Base-by-base conservation (phyloP, 92 coral and sea anemone species). In the Hydrozoanthus gracilis region DNA sequence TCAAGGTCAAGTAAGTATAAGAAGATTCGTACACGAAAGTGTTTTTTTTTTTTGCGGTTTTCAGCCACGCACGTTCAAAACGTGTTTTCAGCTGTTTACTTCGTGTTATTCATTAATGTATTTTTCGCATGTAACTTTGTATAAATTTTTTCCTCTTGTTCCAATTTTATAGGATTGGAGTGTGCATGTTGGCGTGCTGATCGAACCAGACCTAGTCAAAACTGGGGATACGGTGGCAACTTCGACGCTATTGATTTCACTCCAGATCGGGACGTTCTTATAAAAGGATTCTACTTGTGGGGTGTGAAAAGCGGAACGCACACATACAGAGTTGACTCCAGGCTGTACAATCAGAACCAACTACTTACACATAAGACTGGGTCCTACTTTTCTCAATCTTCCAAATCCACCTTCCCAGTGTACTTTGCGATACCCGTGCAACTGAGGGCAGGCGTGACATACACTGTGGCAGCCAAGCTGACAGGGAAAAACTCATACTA, bases 121-220 rank as follows among this genome's bases (percentile, higher is more conserved):
- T 27, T 27, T 27, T 27, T 27, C 35, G 2, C 35, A 27, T 0
- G 35, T 27, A 27, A 27, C 35, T 27, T 27, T 27, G 35, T 27
- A 27, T 0, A 27, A 27, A 27, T 27, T 27, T 27, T 27, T 27
- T 27, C 35, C 35, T 27, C 35, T 27, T 27, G 35, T 27, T 27
- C 35, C 0, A 27, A 16, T 67, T 0, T 1, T 20, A 18, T 45
- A 67, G 72, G 11, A 7, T 1, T 2, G 12, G 39, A 44, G 20
- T 82, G 83, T 47, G 74, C 56, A 16, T 88, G 91, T 55, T 88
- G 91, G 91, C 82, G 91, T 44, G 85, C 71, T 56, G 50, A 54
- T 51, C 48, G 55, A 20, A 8, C 45, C 49, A 73, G 72, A 5
- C 83, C 64, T 5, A 0, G 3, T 17, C 0, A 15, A 11, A 8